phyloP scores from a whole-genome alignment of 2,888 invertebrate species.

The Creontiades dilutus region DNA sequence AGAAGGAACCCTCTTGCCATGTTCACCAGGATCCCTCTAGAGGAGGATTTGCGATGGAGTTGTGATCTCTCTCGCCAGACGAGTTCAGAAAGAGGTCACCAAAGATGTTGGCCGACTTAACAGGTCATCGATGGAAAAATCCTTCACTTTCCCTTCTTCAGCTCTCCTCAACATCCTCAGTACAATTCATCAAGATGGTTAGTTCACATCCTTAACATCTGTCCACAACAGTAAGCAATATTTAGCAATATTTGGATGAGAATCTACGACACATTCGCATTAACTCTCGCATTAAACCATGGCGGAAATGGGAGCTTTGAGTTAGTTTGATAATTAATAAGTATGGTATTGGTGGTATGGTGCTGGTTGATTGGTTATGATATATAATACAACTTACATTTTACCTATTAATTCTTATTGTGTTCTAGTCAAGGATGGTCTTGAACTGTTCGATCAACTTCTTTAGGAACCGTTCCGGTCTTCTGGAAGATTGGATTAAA shows the following conservation, averaged over 20 bases:
- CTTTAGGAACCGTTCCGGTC: no score
- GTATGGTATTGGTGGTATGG: no score
- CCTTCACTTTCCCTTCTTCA: conserved; percentile 50
- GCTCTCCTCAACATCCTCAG: conserved; percentile 33
- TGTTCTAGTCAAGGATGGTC: no score
- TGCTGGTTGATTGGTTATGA: no score
- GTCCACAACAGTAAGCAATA: no score
- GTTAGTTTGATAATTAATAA: no score
- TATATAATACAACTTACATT: no score
- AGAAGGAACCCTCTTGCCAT: not conserved
- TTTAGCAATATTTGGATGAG: not conserved
- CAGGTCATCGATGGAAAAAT: conserved; percentile 43
- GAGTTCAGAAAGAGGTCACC: not conserved
- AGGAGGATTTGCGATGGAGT: conserved; percentile 56
- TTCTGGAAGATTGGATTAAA: no score
- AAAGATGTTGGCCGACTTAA: not conserved
- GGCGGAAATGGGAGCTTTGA: no score
- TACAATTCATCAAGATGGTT: conserved; percentile 11
- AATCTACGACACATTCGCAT: not conserved
- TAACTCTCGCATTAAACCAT: not conserved
- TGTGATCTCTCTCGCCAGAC: conserved; percentile 13
- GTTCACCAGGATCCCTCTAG: conserved; percentile 64
- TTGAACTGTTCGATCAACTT: no score
- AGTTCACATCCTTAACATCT: not conserved
- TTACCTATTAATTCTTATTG: no score